Base-by-base conservation (phyloP, 2,888 invertebrate species). In the Drosophila kanekoi region DNA sequence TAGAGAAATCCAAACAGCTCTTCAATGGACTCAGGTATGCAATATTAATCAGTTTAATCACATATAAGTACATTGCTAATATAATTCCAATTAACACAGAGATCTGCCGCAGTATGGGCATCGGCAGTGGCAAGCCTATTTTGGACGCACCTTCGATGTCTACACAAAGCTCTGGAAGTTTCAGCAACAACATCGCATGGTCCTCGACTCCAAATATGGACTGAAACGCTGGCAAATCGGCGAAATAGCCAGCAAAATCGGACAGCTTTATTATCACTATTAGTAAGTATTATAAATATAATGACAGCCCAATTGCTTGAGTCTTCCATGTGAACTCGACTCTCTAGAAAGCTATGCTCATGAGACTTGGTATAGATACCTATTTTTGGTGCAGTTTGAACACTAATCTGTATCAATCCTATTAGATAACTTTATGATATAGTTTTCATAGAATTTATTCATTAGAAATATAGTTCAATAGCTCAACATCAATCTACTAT, bases 141-240 rank as follows among this genome's bases (percentile, higher is more conserved):
- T 99, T 93, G 98, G 98, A 20, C 94, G 98, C 83, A 98, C 98
- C 28, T 99, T 99, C 93, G 99, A 99, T 93, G 97, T 98, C 64
- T 99, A 98, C 93, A 98, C 98, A 35, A 98, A 98, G 93, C 93
- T 99, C 64, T 99, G 99, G 99, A 98, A 98, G 93, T 99, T 98
- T 92, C 99, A 99, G 93, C 98, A 99, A 92, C 98, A 98, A 92
- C 98, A 99, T 93, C 95, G 98, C 93, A 95, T 95, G 92, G 94
- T 98, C 72, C 94, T 99, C 82, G 98, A 99, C 92, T 95, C 95
- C 73, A 98, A 98, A 93, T 99, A 98, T 93, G 98, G 98, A 35
- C 94, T 99, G 87, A 98, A 99, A 91, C 93, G 99, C 84, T 99
- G 99, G 98, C 99, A 99, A 93, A 98, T 99, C 86, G 99, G 99